Evolutionary conservation across 2,113 vertebrate genomes (phyloP).

Genomic region (Balaenoptera acutorostrata): DNA sequence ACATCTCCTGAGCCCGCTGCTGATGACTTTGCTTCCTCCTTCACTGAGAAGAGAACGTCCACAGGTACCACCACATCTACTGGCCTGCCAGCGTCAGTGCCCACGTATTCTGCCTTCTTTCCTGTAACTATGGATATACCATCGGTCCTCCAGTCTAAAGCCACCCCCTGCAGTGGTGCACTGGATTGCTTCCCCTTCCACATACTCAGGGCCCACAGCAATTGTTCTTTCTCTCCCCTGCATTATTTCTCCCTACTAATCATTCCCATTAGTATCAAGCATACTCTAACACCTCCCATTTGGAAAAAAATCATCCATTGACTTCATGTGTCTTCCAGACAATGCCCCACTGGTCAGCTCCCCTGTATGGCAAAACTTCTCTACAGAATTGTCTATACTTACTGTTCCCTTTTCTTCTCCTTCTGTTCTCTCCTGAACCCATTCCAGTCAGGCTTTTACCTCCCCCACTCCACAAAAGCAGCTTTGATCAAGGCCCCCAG

Average conservation of each 20-base stretch:
- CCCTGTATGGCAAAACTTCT: background rate
- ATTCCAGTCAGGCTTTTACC: background rate
- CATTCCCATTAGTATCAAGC: background rate
- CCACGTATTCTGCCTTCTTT: background rate
- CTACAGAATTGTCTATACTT: background rate
- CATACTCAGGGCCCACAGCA: background rate
- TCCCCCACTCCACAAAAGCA: background rate
- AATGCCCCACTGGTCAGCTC: background rate
- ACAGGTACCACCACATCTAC: background rate
- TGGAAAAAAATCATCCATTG: background rate
- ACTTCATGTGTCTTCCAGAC: background rate
- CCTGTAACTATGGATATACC: background rate
- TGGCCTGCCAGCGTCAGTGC: background rate
- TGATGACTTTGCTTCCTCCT: background rate
- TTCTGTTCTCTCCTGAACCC: background rate
- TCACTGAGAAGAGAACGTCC: background rate
- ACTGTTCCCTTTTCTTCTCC: background rate
- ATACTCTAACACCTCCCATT: background rate
- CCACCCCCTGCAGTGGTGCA: background rate
- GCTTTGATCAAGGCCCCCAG: background rate
- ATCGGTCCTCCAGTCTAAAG: background rate
- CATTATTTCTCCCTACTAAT: background rate
- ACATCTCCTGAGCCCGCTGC: background rate
- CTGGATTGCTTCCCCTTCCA: background rate
- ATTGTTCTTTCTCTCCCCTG: background rate